Evolutionary conservation across 2,888 invertebrate genomes (phyloP), one percentile per base, ranked within the genome.

Genomic region (Tenthredo notha): DNA sequence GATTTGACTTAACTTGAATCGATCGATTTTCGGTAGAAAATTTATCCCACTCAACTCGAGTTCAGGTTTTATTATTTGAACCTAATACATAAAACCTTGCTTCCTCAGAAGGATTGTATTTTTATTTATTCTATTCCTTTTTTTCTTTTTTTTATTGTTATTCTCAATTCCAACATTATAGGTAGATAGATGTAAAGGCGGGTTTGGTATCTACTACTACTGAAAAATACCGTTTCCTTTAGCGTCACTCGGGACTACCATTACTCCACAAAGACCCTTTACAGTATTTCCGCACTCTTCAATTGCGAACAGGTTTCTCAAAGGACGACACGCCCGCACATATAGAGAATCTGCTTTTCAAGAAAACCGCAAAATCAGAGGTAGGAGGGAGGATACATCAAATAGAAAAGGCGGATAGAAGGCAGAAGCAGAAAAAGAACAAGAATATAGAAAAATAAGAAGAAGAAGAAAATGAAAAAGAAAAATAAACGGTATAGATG

Each of bases 241-340:
- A 54, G 43, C 72, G 25, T 21, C 72, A 40, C 72, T 74, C 43
- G n/a, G 43, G 72, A 74, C 72, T 43, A 25, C 72, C 72, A 43
- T 74, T 74, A 74, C 72, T 21, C 21, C 43, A 74, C 72, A 40
- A 74, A 74, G 72, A 74, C 72, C 43, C 72, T 74, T 74, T 10
- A 25, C 72, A 74, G 72, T 40, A 74, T 74, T 74, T 74, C 72
- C 40, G 40, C 72, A 43, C 72, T 77, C 25, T 74, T 77, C 77
- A 77, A 77, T 77, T 77, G 77, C 47, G 77, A 77, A 77, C 40
- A 77, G 29, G 54, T 50, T 77, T 77, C 47, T 77, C 77, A 77
- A 77, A 77, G 77, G 77, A 40, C 77, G 72, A 74, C 72, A 43
- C 72, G 43, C 40, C 43, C 43, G 43, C 10, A 43, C 21, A 70